These are phyloP conservation scores for Prunella himalayana DNA, from an alignment of 2,113 vertebrate species.

Conservation along the genomic window DNA sequence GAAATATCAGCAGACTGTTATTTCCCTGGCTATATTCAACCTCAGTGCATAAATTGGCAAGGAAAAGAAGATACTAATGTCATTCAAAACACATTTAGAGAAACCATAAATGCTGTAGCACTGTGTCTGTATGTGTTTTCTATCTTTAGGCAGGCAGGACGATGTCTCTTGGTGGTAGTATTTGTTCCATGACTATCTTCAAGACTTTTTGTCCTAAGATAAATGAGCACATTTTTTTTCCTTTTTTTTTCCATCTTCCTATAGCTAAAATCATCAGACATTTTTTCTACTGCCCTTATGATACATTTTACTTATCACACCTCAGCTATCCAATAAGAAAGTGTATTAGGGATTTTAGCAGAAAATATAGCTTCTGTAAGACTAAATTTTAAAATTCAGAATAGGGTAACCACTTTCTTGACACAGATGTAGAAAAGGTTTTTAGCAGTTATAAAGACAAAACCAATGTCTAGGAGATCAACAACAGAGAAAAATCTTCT, in stretches of 20 bases:
- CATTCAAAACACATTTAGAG: neutral
- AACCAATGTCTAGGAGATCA: neutral
- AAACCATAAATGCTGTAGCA: neutral
- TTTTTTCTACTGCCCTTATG: neutral
- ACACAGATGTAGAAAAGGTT: neutral
- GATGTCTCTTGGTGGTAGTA: neutral
- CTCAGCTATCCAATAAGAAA: neutral
- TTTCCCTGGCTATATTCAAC: neutral
- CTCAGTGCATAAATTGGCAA: neutral
- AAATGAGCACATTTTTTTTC: neutral
- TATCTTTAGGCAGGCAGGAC: neutral
- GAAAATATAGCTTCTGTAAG: neutral
- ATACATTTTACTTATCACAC: neutral
- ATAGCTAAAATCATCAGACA: neutral
- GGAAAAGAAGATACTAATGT: neutral
- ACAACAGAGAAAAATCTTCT: neutral
- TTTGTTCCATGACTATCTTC: neutral
- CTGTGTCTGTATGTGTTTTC: neutral
- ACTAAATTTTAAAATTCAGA: neutral
- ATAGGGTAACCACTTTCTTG: neutral
- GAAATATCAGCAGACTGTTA: neutral
- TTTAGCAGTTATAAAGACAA: neutral
- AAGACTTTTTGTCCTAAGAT: neutral
- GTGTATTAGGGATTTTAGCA: neutral
- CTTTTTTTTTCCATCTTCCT: neutral